phyloP scores from a whole-genome alignment of 2,797 vertebrate species.

The Kryptolebias ocellatus region DNA sequence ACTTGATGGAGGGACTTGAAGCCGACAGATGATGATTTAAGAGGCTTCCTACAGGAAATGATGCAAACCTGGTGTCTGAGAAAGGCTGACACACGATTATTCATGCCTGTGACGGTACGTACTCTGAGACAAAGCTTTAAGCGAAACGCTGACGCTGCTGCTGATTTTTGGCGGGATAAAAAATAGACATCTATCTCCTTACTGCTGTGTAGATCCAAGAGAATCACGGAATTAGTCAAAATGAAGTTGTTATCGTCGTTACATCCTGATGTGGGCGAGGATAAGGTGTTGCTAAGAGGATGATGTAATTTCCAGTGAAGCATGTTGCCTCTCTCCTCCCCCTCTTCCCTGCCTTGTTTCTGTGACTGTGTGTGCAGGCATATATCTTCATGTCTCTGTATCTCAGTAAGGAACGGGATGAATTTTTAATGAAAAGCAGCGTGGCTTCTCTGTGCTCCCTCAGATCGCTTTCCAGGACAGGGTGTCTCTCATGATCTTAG shows the following conservation, averaged over 20 bases:
- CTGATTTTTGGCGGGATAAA: conserved; percentile 52
- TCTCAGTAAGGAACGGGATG: conserved; percentile 66
- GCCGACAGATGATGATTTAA: conserved; percentile 65
- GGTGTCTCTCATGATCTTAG: conserved; percentile 75
- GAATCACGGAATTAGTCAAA: conserved; percentile 61
- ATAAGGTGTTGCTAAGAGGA: conserved; percentile 62
- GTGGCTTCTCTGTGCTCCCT: conserved; percentile 69
- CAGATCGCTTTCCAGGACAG: conserved; percentile 79
- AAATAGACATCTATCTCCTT: conserved; percentile 15
- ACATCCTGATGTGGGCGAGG: conserved; percentile 60
- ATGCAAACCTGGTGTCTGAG: conserved; percentile 66
- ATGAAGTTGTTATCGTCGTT: conserved; percentile 52
- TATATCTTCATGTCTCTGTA: conserved; percentile 57
- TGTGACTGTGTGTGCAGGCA: conserved; percentile 27
- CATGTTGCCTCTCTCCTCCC: conserved; percentile 39
- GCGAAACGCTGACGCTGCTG: conserved; percentile 61
- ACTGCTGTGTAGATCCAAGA: conserved; percentile 56
- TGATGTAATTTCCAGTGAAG: conserved; percentile 68
- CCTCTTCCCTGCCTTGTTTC: conserved; percentile 24
- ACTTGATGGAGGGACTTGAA: conserved; percentile 54
- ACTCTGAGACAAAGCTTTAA: conserved; percentile 51
- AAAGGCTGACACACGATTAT: conserved; percentile 66
- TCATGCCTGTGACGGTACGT: conserved; percentile 46
- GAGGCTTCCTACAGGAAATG: conserved; percentile 56
- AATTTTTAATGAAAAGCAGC: conserved; percentile 78